These are phyloP conservation scores for Piprites chloris DNA, from an alignment of 2,113 vertebrate genomes.

Conservation along the genomic window DNA sequence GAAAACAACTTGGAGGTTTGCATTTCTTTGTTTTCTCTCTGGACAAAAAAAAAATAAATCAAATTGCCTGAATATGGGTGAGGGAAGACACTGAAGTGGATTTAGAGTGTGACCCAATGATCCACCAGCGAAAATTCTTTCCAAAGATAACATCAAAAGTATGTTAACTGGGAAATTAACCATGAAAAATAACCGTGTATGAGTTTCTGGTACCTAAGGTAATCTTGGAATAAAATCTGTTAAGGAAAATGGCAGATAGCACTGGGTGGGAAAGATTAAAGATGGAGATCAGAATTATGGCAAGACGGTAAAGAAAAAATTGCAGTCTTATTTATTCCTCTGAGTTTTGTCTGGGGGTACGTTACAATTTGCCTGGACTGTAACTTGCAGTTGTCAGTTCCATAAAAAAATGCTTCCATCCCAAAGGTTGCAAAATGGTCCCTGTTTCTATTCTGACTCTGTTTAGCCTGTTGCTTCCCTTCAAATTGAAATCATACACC, in stretches of 20 bases:
- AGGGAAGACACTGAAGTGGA: not conserved
- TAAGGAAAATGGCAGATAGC: not conserved
- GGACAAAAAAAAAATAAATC: not conserved
- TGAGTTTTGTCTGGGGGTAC: not conserved
- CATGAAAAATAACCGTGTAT: accelerated
- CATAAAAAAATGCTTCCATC: not conserved
- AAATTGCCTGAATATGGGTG: not conserved
- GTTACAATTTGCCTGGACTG: not conserved
- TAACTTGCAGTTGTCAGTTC: not conserved
- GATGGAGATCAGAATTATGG: not conserved
- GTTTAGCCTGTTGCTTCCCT: not conserved
- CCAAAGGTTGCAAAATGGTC: not conserved
- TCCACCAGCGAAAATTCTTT: not conserved
- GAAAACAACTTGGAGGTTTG: not conserved
- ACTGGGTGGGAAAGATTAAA: not conserved
- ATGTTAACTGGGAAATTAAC: not conserved
- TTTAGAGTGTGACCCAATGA: not conserved
- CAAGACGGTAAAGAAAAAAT: not conserved
- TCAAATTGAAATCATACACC: not conserved
- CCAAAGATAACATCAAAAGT: not conserved
- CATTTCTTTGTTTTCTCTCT: not conserved
- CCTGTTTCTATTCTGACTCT: not conserved
- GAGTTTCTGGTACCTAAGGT: not conserved
- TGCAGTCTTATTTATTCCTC: not conserved
- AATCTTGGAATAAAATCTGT: not conserved